A percentile compares a stretch with the other conserved stretches of the same genome.
phyloP scores from a whole-genome alignment of 64 coral and sea anemone species.

The Actinia equina region DNA sequence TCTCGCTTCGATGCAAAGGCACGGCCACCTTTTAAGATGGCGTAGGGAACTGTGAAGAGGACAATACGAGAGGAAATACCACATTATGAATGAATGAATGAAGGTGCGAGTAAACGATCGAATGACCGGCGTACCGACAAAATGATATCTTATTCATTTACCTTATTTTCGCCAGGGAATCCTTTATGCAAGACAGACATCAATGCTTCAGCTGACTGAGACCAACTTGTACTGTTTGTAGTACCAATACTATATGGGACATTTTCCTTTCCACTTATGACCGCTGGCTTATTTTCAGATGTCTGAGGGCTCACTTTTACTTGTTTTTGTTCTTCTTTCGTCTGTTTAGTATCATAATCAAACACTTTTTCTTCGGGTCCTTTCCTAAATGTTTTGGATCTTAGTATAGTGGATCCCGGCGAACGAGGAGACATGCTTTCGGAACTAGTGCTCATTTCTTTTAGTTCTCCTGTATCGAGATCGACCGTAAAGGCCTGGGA shows the following conservation, averaged over 20 bases:
- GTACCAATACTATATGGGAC: not conserved
- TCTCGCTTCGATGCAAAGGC: no score
- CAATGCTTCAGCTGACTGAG: slow-evolving; percentile 25
- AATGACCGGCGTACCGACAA: not conserved
- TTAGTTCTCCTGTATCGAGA: slow-evolving; percentile 13
- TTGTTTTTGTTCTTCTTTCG: not conserved
- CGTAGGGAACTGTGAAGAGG: no score
- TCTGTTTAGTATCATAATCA: not conserved
- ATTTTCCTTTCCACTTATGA: not conserved
- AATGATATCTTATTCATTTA: not conserved
- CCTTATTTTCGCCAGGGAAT: slow-evolving; percentile 6
- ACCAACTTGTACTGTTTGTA: slow-evolving; percentile 40
- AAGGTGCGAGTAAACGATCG: not conserved
- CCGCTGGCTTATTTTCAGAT: slow-evolving; percentile 10
- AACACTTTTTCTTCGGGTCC: slow-evolving; percentile 28
- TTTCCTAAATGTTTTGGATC: slow-evolving; percentile 46
- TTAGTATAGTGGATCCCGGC: slow-evolving; percentile 11
- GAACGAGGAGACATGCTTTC: slow-evolving; percentile 20
- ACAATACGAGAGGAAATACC: no score
- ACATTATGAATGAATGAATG: no score
- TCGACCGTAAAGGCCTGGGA: slow-evolving; percentile 24
- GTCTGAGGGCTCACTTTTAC: slow-evolving; percentile 3
- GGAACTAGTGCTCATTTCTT: slow-evolving; percentile 11
- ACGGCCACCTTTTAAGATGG: no score
- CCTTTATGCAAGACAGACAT: slow-evolving; percentile 3